Evolutionary conservation across 2,797 vertebrate species (phyloP).

Genomic region (Anabacerthia variegaticeps): DNA sequence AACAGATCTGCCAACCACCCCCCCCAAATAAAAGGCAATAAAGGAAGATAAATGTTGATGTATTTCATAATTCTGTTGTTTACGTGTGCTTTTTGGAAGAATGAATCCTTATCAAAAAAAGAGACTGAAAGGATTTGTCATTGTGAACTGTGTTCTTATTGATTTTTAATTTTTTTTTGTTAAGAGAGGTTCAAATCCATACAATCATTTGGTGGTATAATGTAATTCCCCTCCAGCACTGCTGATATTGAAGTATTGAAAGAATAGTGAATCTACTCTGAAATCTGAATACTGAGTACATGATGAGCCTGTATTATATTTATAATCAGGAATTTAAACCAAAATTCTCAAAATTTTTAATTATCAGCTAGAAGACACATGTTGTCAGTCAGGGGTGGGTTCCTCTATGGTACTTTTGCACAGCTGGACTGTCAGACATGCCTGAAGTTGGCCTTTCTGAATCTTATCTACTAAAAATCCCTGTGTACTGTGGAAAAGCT

Average conservation of each 20-base stretch:
- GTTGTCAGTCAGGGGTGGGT: fast-evolving
- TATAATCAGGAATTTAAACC: neutral
- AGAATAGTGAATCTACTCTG: neutral
- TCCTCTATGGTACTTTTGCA: neutral
- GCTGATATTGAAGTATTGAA: neutral
- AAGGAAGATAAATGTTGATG: neutral
- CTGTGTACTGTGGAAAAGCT: neutral
- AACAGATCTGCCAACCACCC: neutral
- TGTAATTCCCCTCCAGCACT: neutral
- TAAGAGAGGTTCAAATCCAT: neutral
- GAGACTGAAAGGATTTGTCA: neutral
- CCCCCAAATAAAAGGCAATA: neutral
- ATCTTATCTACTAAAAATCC: neutral
- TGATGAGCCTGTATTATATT: neutral
- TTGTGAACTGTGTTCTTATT: neutral
- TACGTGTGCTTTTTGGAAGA: neutral
- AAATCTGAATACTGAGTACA: neutral
- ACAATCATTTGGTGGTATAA: neutral
- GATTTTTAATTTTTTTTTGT: neutral
- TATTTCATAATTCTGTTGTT: neutral
- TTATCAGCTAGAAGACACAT: neutral
- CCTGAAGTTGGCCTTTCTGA: neutral
- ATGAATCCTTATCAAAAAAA: neutral
- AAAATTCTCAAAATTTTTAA: neutral
- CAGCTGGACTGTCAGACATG: neutral